These are phyloP conservation scores for Mola mola DNA, from an alignment of 2,113 vertebrate species.

Conservation along the genomic window DNA sequence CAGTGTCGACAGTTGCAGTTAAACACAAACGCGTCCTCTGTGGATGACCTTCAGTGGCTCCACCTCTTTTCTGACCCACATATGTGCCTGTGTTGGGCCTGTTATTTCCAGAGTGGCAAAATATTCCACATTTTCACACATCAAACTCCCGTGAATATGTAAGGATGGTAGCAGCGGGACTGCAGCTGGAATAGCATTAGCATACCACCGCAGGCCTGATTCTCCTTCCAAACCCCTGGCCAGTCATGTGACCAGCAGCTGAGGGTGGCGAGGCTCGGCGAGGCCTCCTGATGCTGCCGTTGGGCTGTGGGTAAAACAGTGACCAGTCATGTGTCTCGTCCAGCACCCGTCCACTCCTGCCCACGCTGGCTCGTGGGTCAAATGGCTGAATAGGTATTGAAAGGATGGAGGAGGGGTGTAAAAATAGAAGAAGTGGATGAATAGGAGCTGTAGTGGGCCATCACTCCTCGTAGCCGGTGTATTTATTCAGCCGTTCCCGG, in stretches of 20 bases:
- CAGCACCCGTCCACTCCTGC: constrained; percentile 4
- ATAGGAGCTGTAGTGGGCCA: constrained; percentile 15
- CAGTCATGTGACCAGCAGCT: constrained; percentile 49
- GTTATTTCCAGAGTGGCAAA: constrained; percentile 17
- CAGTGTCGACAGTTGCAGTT: too few relatives aligned
- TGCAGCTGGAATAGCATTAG: constrained; percentile 43
- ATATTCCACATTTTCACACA: constrained; percentile 45
- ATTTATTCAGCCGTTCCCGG: constrained; percentile 27
- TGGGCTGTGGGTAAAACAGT: constrained; percentile 1
- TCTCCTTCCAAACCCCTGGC: constrained; percentile 15
- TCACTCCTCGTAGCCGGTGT: constrained; percentile 32
- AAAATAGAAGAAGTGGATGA: constrained; percentile 59
- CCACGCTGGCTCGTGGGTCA: constrained; percentile 17
- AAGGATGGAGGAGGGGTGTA: constrained; percentile 34
- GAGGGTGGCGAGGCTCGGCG: constrained; percentile 7
- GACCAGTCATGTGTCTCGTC: constrained; percentile 28
- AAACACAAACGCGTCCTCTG: neutral
- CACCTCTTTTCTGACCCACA: constrained; percentile 3
- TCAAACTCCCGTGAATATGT: constrained; percentile 49
- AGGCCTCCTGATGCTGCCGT: constrained; percentile 13
- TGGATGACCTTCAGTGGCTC: neutral
- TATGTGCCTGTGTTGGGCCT: constrained; percentile 19
- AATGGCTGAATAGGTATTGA: constrained; percentile 39
- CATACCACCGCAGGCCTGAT: constrained; percentile 23
- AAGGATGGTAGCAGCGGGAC: constrained; percentile 28